These are phyloP conservation scores for Ochropleura plecta DNA, from an alignment of 2,888 invertebrate species.

Conservation along the genomic window DNA sequence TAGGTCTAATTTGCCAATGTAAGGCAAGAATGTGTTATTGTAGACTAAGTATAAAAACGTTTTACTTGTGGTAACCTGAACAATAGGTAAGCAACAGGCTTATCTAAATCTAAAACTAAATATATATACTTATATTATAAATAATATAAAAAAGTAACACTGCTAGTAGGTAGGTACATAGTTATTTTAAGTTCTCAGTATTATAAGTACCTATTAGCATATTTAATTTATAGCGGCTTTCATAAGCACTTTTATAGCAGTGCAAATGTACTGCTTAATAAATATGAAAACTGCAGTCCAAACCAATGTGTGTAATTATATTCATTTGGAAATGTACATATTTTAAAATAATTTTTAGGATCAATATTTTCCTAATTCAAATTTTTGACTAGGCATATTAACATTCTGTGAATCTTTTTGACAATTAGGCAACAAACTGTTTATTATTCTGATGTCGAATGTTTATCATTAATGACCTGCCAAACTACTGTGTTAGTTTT, in stretches of 20 bases:
- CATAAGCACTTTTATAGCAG: background rate
- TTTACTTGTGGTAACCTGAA: background rate
- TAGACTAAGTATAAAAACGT: background rate
- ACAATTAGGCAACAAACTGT: background rate
- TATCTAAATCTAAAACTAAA: too few species aligned
- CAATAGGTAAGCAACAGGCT: background rate
- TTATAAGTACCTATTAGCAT: background rate
- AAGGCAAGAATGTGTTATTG: background rate
- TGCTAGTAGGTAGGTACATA: background rate
- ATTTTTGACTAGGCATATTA: background rate
- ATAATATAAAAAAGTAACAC: background rate
- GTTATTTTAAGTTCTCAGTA: background rate
- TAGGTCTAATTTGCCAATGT: background rate
- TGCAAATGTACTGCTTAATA: background rate
- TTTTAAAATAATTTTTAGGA: background rate
- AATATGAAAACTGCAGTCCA: background rate
- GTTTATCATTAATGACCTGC: constrained; percentile 25
- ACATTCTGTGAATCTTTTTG: background rate
- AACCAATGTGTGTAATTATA: background rate
- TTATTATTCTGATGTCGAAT: too few species aligned
- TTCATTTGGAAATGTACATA: background rate
- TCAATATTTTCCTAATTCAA: background rate
- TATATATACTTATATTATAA: too few species aligned
- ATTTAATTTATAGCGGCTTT: background rate
- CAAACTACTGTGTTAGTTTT: constrained; percentile 22